These are phyloP conservation scores for Dicentrarchus labrax DNA, from an alignment of 2,113 vertebrate species.

Conservation along the genomic window DNA sequence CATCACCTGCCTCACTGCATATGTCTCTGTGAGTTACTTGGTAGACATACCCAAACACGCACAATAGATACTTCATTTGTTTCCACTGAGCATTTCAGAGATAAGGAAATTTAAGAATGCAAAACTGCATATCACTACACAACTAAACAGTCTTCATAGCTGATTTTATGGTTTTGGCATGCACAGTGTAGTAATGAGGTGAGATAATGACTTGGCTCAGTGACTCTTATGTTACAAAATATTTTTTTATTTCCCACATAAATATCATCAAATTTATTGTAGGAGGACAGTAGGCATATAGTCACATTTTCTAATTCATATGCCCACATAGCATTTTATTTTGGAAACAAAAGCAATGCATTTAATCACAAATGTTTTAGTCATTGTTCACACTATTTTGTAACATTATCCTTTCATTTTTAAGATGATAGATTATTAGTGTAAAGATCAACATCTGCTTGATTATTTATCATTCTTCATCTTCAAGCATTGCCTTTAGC, in stretches of 20 bases:
- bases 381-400: background rate
- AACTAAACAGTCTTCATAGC: background rate
- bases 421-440: background rate
- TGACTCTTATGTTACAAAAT: background rate
- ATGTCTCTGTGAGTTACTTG: constrained; percentile 94
- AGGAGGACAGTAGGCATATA: background rate
- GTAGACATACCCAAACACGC: background rate
- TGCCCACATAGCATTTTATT: background rate
- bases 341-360: background rate
- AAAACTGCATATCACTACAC: background rate
- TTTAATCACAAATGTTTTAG: background rate
- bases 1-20: constrained; percentile 95
- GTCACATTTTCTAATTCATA: background rate
- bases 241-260: background rate
- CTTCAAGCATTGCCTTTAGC: background rate
- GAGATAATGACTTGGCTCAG: background rate
- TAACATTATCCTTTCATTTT: background rate
- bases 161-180: background rate
- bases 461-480: background rate
- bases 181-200: background rate
- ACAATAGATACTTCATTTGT: background rate
- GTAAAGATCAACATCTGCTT: background rate
- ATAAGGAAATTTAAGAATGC: background rate
- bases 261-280: background rate
- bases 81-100: background rate